Conservation (phyloP, 2,888 invertebrate genomes). For the Endotricha flammealis region DNA sequence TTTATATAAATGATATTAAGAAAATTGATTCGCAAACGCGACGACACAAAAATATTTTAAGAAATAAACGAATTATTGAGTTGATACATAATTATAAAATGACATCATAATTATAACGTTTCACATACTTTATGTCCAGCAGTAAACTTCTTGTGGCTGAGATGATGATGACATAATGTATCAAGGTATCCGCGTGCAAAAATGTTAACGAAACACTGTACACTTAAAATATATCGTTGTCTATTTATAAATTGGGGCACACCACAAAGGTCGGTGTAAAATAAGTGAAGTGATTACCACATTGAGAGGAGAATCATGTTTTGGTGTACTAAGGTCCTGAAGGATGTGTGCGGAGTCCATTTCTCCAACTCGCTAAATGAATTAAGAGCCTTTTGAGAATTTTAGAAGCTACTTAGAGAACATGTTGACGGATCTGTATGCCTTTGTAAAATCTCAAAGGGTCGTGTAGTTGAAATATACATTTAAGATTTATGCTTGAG, state of each 20-base stretch:
- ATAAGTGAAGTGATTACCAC: constrained; percentile 18
- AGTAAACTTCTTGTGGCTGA: no score
- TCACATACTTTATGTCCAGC: no score
- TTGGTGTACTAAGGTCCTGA: constrained; percentile 5
- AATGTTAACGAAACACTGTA: no score
- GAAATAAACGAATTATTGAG: no score
- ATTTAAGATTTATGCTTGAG: background rate
- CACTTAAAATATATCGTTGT: background rate
- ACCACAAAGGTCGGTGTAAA: constrained; percentile 13
- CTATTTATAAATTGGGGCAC: constrained; percentile 1
- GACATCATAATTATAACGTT: no score
- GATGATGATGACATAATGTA: no score
- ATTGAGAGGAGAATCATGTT: constrained; percentile 10
- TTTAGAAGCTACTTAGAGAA: constrained; percentile 3
- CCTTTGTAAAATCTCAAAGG: background rate
- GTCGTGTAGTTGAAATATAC: background rate
- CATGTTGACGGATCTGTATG: constrained; percentile 7
- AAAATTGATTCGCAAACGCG: no score
- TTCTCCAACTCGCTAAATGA: constrained; percentile 4
- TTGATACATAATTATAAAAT: no score
- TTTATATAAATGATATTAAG: no score
- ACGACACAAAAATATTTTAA: background rate
- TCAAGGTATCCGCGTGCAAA: no score
- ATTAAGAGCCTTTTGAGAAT: constrained; percentile 8
- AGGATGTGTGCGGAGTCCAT: constrained; percentile 9